Conservation (phyloP, 1,140 invertebrate species). For the Drosophila simulans region DNA sequence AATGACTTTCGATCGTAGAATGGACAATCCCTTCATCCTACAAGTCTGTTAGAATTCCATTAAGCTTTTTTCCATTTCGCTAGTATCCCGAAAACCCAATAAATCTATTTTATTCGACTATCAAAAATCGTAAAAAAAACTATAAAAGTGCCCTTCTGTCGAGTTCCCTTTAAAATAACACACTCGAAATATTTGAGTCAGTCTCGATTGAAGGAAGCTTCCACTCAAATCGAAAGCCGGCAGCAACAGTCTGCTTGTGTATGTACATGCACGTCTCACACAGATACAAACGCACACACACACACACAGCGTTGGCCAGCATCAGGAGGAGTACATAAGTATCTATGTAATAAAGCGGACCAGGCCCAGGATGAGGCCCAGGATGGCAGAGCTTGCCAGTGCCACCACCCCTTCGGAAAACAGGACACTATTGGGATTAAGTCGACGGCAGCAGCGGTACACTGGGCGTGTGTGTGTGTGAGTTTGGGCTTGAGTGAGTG, state of each 20-base stretch:
- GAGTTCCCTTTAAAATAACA: not conserved
- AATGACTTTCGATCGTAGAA: too few species aligned
- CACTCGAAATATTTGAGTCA: constrained; percentile 15
- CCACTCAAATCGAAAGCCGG: constrained; percentile 64
- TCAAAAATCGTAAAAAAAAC: constrained; percentile 9
- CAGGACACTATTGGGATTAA: constrained; percentile 80
- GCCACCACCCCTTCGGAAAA: constrained; percentile 60
- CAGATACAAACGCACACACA: constrained; percentile 18
- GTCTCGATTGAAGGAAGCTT: constrained; percentile 55
- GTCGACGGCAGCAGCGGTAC: constrained; percentile 42
- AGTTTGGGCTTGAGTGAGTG: constrained; percentile 34
- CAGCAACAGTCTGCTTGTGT: constrained; percentile 71
- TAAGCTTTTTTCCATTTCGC: not conserved
- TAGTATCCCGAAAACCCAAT: not conserved
- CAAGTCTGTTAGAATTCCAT: too few species aligned
- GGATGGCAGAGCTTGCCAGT: constrained; percentile 31
- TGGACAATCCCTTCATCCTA: too few species aligned
- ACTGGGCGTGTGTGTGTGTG: constrained; percentile 5
- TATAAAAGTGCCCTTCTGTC: not conserved
- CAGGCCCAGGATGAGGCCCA: constrained; percentile 5
- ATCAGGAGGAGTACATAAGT: constrained; percentile 57
- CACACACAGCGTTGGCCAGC: constrained; percentile 1
- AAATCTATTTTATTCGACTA: constrained; percentile 1
- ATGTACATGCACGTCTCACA: constrained; percentile 18
- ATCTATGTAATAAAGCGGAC: constrained; percentile 67